Percentiles rank a stretch among this genome's conserved stretches.
Evolutionary conservation across 1,140 invertebrate genomes (phyloP).

Genomic region (Schlechtendalia chinensis): DNA sequence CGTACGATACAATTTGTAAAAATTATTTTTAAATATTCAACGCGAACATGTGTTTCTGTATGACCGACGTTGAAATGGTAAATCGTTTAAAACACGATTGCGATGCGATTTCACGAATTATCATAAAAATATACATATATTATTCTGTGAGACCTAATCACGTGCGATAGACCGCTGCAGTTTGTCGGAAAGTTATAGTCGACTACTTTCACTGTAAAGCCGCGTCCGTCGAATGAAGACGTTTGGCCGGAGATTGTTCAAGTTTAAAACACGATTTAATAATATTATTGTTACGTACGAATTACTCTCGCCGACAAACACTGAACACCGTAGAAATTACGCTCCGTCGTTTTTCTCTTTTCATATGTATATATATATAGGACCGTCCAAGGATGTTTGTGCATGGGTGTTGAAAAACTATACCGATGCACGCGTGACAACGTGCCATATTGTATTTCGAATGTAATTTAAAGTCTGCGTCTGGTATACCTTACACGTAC

Average conservation of each 20-base stretch:
- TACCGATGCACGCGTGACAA: not conserved
- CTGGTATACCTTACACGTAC: not conserved
- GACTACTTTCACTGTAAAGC: constrained; percentile 35
- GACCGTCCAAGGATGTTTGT: not conserved
- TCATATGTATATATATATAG: not conserved
- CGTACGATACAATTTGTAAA: too few relatives aligned
- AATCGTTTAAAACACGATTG: constrained; percentile 13
- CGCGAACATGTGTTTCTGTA: not conserved
- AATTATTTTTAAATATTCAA: not conserved
- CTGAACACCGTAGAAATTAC: constrained; percentile 1
- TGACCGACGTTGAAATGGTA: constrained; percentile 19
- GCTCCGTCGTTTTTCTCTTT: not conserved
- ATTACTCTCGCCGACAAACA: constrained; percentile 17
- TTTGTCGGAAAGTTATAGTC: constrained; percentile 33
- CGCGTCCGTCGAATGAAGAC: constrained; percentile 6
- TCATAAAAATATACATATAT: constrained; percentile 7
- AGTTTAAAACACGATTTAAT: constrained; percentile 22
- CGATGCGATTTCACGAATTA: constrained; percentile 29
- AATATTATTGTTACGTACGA: constrained; percentile 1
- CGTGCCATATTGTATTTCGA: not conserved
- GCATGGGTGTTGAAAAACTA: constrained; percentile 1
- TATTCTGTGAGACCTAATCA: not conserved
- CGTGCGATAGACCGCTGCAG: not conserved
- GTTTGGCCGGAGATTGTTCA: constrained; percentile 38
- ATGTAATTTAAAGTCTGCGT: not conserved